Conservation (phyloP, 2,888 invertebrate genomes). For the Liopterus haemorrhoidalis region DNA sequence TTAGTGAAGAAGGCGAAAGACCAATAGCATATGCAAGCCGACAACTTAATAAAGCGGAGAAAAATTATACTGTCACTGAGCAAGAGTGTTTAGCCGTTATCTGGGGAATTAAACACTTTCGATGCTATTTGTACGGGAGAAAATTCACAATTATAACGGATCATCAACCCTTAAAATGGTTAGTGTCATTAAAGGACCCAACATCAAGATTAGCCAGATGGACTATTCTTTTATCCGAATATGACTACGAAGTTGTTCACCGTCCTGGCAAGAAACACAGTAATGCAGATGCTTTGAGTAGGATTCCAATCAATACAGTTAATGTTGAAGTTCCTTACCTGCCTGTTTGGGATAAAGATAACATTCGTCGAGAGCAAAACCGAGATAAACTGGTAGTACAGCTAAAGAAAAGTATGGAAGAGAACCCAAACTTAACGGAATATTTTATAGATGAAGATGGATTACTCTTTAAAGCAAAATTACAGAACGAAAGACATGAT, state of each 20-base stretch:
- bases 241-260: constrained; percentile 23
- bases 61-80: constrained; percentile 15
- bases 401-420: no score
- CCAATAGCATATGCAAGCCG: constrained; percentile 22
- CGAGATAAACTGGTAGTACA: no score
- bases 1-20: constrained; percentile 21
- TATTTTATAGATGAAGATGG: constrained; percentile 19
- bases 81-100: constrained; percentile 19
- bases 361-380: no score
- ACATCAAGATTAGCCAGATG: constrained; percentile 25
- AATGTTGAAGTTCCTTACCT: no score
- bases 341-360: no score
- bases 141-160: constrained; percentile 24
- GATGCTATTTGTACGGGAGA: constrained; percentile 23
- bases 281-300: constrained; percentile 17
- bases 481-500: constrained; percentile 12
- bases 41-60: constrained; percentile 14
- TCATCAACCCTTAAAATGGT: constrained; percentile 22
- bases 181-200: constrained; percentile 15
- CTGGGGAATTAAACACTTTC: constrained; percentile 21
- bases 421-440: background rate
- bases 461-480: constrained; percentile 16
- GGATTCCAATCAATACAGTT: constrained; percentile 6
- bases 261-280: constrained; percentile 20
- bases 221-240: constrained; percentile 23